A percentile compares a stretch with the other conserved stretches of the same genome.
Evolutionary conservation across 2,113 vertebrate species (phyloP).

Genomic region (Semnopithecus entellus): DNA sequence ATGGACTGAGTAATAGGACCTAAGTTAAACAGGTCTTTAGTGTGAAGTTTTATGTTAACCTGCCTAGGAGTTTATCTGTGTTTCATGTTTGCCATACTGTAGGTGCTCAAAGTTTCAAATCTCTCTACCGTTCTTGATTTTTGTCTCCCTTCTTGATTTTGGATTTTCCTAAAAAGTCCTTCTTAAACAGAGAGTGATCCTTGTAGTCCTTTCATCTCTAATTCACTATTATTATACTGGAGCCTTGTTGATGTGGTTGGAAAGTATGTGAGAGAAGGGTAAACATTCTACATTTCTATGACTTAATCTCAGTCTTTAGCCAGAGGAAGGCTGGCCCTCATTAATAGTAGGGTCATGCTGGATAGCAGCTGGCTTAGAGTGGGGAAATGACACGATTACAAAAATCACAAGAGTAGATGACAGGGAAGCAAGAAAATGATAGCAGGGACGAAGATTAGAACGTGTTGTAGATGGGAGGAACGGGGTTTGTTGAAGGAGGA

Average conservation of each 20-base stretch:
- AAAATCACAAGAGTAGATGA: neutral
- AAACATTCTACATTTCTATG: neutral
- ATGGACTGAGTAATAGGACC: neutral
- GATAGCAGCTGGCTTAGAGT: neutral
- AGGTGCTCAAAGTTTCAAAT: neutral
- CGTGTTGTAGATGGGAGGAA: neutral
- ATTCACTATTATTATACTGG: neutral
- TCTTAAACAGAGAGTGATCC: neutral
- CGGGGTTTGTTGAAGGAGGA: neutral
- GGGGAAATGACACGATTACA: neutral
- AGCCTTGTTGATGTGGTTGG: neutral
- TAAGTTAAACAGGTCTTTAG: neutral
- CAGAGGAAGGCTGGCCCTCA: neutral
- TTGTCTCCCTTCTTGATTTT: neutral
- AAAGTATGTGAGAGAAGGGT: neutral
- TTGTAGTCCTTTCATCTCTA: neutral
- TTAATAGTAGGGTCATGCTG: neutral
- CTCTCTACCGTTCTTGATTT: neutral
- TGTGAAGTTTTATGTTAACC: neutral
- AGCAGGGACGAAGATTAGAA: neutral
- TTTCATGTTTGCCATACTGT: neutral
- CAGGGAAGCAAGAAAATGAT: neutral
- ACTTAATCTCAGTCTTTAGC: neutral
- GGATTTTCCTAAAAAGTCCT: neutral
- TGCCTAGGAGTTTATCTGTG: neutral